These are phyloP conservation scores for Florisuga fusca DNA, from an alignment of 2,797 vertebrate genomes.

Conservation along the genomic window DNA sequence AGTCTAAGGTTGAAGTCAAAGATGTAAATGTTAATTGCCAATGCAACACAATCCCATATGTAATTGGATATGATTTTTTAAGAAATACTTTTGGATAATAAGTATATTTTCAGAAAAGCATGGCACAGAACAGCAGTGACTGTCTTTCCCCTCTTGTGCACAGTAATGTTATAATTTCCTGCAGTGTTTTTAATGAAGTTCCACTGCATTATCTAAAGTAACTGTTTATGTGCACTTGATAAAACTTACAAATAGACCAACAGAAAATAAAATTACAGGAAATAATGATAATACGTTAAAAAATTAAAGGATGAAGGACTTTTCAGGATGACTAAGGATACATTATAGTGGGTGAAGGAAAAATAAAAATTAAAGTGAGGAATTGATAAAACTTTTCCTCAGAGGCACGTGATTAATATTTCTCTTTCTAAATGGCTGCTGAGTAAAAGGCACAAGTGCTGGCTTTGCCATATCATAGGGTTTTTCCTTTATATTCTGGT, in stretches of 20 bases:
- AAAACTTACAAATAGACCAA: not conserved
- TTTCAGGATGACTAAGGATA: not conserved
- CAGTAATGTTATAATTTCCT: not conserved
- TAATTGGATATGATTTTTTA: not conserved
- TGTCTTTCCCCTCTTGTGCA: not conserved
- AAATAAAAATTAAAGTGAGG: not conserved
- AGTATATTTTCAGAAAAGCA: slow-evolving; percentile 17
- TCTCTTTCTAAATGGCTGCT: not conserved
- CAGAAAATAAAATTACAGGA: slow-evolving; percentile 29
- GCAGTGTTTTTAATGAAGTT: slow-evolving; percentile 15
- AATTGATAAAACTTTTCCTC: not conserved
- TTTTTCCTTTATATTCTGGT: not conserved
- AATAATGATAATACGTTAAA: not conserved
- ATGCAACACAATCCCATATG: not conserved
- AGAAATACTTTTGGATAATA: not conserved
- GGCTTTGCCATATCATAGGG: not conserved
- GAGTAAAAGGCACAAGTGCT: not conserved
- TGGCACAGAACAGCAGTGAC: not conserved
- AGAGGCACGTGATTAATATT: not conserved
- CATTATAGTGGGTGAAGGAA: not conserved
- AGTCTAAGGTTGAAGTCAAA: not conserved
- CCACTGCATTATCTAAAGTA: slow-evolving; percentile 1
- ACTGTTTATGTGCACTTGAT: not conserved
- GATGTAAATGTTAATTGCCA: not conserved
- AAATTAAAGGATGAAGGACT: not conserved